These are phyloP conservation scores for Protophormia terraenovae DNA, from an alignment of 2,888 invertebrate genomes.

Conservation along the genomic window DNA sequence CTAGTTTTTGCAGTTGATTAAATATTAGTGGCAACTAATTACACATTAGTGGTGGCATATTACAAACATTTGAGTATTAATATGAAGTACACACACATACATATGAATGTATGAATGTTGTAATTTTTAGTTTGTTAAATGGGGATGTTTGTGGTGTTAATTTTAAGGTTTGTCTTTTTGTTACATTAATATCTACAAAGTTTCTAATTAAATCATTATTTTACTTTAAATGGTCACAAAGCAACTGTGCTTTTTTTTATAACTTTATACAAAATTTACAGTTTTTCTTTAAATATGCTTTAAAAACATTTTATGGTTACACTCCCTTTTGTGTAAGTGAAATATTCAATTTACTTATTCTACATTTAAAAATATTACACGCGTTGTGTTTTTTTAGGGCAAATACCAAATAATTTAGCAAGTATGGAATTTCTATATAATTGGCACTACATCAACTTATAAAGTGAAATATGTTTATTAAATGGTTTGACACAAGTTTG, in stretches of 20 bases:
- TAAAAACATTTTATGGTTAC: slow-evolving; percentile 25
- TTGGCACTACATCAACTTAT: background rate
- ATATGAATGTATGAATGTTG: background rate
- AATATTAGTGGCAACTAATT: slow-evolving; percentile 50
- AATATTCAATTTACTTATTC: slow-evolving; percentile 18
- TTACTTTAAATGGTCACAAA: slow-evolving; percentile 9
- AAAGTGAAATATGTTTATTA: background rate
- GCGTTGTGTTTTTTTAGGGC: slow-evolving; percentile 4
- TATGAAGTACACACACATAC: background rate
- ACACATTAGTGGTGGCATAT: slow-evolving; percentile 21
- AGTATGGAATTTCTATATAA: background rate
- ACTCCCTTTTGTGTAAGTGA: slow-evolving; percentile 38
- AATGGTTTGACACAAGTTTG: background rate
- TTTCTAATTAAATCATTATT: slow-evolving; percentile 48
- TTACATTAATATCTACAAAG: background rate
- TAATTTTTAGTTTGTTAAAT: background rate
- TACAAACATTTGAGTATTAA: background rate
- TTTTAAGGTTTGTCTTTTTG: slow-evolving; percentile 13
- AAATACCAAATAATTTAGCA: background rate
- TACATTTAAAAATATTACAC: slow-evolving; percentile 6
- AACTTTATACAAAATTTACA: slow-evolving; percentile 13
- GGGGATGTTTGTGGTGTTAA: background rate
- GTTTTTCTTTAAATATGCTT: slow-evolving; percentile 2
- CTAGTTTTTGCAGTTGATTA: slow-evolving; percentile 45
- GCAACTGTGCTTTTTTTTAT: background rate